Base-by-base conservation (phyloP, 1,140 invertebrate genomes). In the Hylaeus volcanicus region DNA sequence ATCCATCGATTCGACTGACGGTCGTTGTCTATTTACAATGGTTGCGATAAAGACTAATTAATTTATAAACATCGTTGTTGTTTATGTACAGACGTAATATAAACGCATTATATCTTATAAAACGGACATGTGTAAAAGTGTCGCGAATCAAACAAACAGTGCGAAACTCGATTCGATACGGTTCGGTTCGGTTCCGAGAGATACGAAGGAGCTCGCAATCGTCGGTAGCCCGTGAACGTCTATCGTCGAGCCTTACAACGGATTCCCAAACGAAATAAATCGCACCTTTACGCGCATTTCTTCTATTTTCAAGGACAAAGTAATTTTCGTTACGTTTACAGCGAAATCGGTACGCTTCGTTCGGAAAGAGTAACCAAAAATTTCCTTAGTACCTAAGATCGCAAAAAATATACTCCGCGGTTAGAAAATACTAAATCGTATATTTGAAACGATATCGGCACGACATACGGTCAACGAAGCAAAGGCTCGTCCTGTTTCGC, bases 61-160 rank as follows among this genome's bases (percentile, higher is more conserved):
- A 82, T 82, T 82, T 82, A 82, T 82, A 82, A 82, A 82, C 81
- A 82, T 82, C 81, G 81, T 82, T 79, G 75, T 82, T 58, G 56
- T 72, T 71, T 82, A 82, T 82, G 75, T 82, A 82, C 81, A 82
- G 81, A 82, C 63, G 69, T 73, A 79, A 82, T 82, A 79, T 72
- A 82, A 82, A 79, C 81, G 75, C 63, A 79, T 82, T 64, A 66
- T 81, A 80, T 72, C 39, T 79, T 82, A 82, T 82, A 82, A 82
- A 82, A 81, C 68, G 79, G 79, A 71, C 79, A 81, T 78, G 79
- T 81, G 79, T 81, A 81, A 81, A 82, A 82, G 68, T 82, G 75
- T 66, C 68, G 45, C 63, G 81, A 79, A 73, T 82, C 37, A 82
- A 82, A 79, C 8, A 79, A 82, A 71, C 45, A 48, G 75, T 82